These are phyloP conservation scores for Otus sunia DNA, from an alignment of 2,113 vertebrate species.

Conservation along the genomic window DNA sequence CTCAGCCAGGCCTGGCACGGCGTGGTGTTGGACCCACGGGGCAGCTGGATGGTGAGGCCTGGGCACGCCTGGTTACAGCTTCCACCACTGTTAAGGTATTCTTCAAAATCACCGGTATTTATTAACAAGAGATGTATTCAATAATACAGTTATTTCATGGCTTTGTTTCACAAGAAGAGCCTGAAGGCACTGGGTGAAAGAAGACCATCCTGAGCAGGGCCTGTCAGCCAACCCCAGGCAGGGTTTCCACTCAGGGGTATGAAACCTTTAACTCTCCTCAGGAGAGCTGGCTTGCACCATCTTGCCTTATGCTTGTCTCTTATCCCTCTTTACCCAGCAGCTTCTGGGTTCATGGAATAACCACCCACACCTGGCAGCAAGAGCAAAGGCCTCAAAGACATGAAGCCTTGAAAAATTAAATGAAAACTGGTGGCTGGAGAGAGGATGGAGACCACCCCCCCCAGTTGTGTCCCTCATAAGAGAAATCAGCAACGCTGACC, in stretches of 20 bases:
- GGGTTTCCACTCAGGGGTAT: accelerated
- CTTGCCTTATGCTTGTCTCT: too few species aligned
- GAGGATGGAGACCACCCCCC: background rate
- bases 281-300: background rate
- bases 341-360: background rate
- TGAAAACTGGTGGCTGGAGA: background rate
- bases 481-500: accelerated
- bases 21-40: accelerated
- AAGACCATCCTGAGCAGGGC: accelerated
- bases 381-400: background rate
- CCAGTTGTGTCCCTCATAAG: accelerated
- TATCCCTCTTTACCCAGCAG: background rate
- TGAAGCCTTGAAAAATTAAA: background rate
- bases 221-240: accelerated
- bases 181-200: accelerated
- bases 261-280: background rate
- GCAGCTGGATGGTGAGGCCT: accelerated
- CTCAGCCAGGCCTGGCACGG: too few species aligned
- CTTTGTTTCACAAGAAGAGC: background rate
- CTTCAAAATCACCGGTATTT: accelerated
- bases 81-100: accelerated
- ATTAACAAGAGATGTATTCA: accelerated
- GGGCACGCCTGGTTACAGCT: background rate
- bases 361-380: background rate
- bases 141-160: background rate